Evolutionary conservation across 2,888 invertebrate genomes (phyloP), one percentile per base, ranked within the genome.

Genomic region (Tanaodytes sp.): DNA sequence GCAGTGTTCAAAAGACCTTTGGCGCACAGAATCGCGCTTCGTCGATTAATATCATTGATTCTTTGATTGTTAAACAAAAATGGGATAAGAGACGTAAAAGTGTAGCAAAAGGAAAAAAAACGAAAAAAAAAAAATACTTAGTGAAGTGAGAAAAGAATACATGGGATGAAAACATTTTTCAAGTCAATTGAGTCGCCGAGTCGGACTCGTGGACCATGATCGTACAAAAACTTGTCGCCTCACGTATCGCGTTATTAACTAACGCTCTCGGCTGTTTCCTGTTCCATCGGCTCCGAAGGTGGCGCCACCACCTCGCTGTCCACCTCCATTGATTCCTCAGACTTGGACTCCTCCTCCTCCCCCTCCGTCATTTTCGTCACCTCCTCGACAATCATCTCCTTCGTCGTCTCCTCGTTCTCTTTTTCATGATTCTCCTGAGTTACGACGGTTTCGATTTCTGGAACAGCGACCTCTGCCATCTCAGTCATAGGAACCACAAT

Each of bases 231-330:
- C n/a, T n/a, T n/a, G n/a, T n/a, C n/a, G n/a, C n/a, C n/a, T n/a
- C 59, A 39, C 11, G 2, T 14, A 2, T 59, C 31, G 43, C 81
- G 82, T 83, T 83, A 61, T 80, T 82, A 51, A 80, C 75, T 82
- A 40, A 79, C 71, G 49, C 73, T 72, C 51, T 82, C 82, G 8
- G 77, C 75, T 18, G 76, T 68, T 73, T 82, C 84, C 58, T 84
- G 79, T 36, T 85, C 84, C 84, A 84, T 85, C 19, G 82, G 81
- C 64, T 85, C 84, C 20, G 79, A 81, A 19, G 78, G 79, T 30
- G 76, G 62, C 8, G 78, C n/a, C n/a, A n/a, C 58, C 54, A 77
- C 80, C 39, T 82, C 82, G 19, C 73, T 78, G 42, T 85, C 84
- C 6, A 84, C 77, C 18, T 84, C 85, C 84, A 85, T 84, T 15